Evolutionary conservation across 2,113 vertebrate species (phyloP), one percentile per base, ranked within the genome.

Genomic region (Scytalopus superciliaris): DNA sequence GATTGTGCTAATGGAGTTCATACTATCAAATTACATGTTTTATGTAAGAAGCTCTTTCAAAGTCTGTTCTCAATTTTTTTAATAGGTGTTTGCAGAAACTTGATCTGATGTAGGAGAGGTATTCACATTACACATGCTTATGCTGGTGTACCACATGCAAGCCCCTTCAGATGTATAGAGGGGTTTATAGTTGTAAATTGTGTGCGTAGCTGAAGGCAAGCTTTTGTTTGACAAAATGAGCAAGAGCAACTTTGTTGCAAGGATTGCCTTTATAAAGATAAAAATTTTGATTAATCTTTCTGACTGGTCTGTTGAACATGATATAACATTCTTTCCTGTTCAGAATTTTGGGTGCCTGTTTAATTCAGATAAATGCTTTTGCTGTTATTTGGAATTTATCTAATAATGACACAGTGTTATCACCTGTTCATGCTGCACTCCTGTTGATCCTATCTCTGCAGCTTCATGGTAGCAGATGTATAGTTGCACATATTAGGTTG

Each of bases 311-410:
- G 70, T 84, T 37, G 62, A 56, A 63, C 10, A 14, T 4, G 7
- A 15, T 23, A 49, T 12, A 56, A 28, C 49, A 19, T 89, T 81
- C 69, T 94, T 97, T 97, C 91, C 95, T 95, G 93, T 93, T 94
- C 94, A 82, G 79, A 79, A 22, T 74, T 47, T 89, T 44, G 33
- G 33, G 87, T 96, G 94, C 69, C 72, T 97, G 94, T 90, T 93
- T 28, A 79, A 86, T 64, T 92, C 93, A 96, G 98, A 98, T 98
- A 97, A 98, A 87, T 83, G 39, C 44, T 89, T 92, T 73, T 76
- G 80, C 60, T 64, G 56, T 89, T 87, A 89, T 35, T 76, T 85
- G 62, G 21, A 84, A 39, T 96, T 96, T 96, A 96, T 98, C 97
- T 97, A 52, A 55, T n/a, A 59, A 93, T 42, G 45, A 30, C 76